These are phyloP conservation scores for Orchesella flavescens DNA, from an alignment of 2,888 invertebrate genomes.

Conservation along the genomic window DNA sequence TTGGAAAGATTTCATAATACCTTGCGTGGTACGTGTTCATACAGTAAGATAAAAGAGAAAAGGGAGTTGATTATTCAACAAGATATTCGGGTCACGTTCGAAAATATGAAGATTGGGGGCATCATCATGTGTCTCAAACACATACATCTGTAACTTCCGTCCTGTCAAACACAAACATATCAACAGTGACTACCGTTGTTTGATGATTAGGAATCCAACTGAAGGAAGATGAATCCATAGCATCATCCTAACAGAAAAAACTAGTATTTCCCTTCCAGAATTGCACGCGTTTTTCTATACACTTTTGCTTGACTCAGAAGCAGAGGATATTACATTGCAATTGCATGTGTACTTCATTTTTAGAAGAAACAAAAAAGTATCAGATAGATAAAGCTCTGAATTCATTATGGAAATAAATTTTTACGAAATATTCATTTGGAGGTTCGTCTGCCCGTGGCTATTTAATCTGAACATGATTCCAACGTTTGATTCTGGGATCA, in stretches of 20 bases:
- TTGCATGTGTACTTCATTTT: background rate
- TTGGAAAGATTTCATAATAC: constrained; percentile 35
- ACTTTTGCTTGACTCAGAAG: background rate
- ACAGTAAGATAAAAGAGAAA: constrained; percentile 30
- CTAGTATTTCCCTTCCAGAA: constrained; percentile 19
- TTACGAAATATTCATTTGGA: too few species aligned
- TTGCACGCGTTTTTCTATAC: background rate
- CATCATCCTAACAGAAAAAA: constrained; percentile 22
- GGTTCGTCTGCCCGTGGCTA: background rate
- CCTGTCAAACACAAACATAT: constrained; percentile 71
- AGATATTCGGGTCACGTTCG: constrained; percentile 70
- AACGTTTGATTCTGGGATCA: too few species aligned
- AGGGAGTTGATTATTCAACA: constrained; percentile 44
- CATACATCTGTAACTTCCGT: constrained; percentile 70
- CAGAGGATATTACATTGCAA: background rate
- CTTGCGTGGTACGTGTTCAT: constrained; percentile 44
- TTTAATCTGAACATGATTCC: background rate
- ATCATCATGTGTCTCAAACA: constrained; percentile 61
- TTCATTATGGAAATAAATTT: constrained; percentile 10
- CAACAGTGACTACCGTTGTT: constrained; percentile 44
- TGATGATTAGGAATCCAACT: constrained; percentile 10
- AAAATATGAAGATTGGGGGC: constrained; percentile 70
- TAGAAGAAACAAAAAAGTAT: background rate
- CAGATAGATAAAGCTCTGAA: constrained; percentile 6
- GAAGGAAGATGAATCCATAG: constrained; percentile 16